Evolutionary conservation across 2,797 vertebrate genomes (phyloP).

Genomic region (Hoplostethus mediterraneus): DNA sequence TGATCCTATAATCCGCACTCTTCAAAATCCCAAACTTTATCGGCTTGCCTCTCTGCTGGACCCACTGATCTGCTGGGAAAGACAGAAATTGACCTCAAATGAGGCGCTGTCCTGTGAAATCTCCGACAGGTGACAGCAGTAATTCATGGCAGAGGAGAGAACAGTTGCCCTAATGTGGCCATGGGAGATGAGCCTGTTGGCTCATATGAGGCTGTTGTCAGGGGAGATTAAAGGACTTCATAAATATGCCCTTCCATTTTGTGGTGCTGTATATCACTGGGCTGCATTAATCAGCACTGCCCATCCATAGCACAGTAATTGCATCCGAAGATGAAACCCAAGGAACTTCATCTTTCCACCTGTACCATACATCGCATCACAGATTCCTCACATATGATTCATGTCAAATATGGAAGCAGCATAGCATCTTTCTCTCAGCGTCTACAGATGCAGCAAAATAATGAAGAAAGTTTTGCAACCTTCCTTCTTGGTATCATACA

Average conservation of each 20-base stretch:
- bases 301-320: slow-evolving; percentile 67
- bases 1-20: slow-evolving; percentile 84
- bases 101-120: slow-evolving; percentile 74
- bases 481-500: neutral
- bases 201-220: slow-evolving; percentile 71
- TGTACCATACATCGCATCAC: slow-evolving; percentile 52
- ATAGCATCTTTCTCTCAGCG: neutral
- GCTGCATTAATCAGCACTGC: slow-evolving; percentile 72
- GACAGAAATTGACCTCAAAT: slow-evolving; percentile 78
- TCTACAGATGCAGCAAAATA: slow-evolving; percentile 1
- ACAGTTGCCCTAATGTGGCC: slow-evolving; percentile 69
- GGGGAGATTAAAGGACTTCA: slow-evolving; percentile 80
- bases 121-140: slow-evolving; percentile 78
- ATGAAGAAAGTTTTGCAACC: neutral
- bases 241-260: slow-evolving; percentile 74
- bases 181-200: slow-evolving; percentile 71
- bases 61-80: slow-evolving; percentile 77
- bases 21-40: slow-evolving; percentile 78
- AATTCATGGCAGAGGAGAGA: slow-evolving; percentile 61
- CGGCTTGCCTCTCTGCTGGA: slow-evolving; percentile 74
- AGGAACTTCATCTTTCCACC: slow-evolving; percentile 67
- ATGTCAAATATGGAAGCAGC: slow-evolving; percentile 58
- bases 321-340: slow-evolving; percentile 72
- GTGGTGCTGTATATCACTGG: slow-evolving; percentile 61
- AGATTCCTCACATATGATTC: slow-evolving; percentile 64